Conservation (phyloP, 2,113 vertebrate species). For the Monarcha castaneiventris region DNA sequence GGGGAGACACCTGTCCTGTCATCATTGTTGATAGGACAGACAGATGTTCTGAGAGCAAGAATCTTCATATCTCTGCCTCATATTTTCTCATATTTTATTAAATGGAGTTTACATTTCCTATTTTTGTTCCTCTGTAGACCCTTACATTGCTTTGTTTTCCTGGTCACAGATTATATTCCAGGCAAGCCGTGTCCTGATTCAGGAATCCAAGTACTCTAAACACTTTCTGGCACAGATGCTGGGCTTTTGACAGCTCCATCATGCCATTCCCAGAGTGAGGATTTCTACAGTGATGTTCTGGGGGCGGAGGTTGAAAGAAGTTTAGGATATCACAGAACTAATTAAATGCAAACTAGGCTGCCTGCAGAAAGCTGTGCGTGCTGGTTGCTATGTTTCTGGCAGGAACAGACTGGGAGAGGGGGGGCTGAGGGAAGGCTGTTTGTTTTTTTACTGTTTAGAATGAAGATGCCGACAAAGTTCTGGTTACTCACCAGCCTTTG, state of each 20-base stretch:
- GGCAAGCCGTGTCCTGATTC: not conserved
- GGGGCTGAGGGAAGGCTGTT: conserved; percentile 27
- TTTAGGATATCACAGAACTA: conserved; percentile 68
- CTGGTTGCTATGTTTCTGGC: conserved; percentile 63
- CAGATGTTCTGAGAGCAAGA: not conserved
- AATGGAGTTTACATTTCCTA: not conserved
- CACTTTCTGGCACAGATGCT: conserved; percentile 27
- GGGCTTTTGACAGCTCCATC: conserved; percentile 50
- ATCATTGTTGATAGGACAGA: not conserved
- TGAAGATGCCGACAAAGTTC: conserved; percentile 57
- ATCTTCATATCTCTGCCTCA: not conserved
- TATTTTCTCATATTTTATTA: not conserved
- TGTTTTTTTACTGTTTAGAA: conserved; percentile 51
- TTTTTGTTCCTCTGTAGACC: not conserved
- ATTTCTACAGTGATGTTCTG: conserved; percentile 45
- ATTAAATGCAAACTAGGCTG: conserved; percentile 69
- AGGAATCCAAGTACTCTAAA: conserved; percentile 12
- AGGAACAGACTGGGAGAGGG: conserved; percentile 41
- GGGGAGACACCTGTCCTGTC: not conserved
- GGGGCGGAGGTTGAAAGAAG: conserved; percentile 54
- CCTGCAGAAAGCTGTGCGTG: conserved; percentile 55
- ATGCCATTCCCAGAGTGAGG: conserved; percentile 44
- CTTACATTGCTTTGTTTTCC: not conserved
- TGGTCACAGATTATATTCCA: not conserved
- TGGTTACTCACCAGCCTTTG: conserved; percentile 61